Evolutionary conservation across 2,113 vertebrate genomes (phyloP), one percentile per base, ranked within the genome.

Genomic region (Nerophis ophidion): DNA sequence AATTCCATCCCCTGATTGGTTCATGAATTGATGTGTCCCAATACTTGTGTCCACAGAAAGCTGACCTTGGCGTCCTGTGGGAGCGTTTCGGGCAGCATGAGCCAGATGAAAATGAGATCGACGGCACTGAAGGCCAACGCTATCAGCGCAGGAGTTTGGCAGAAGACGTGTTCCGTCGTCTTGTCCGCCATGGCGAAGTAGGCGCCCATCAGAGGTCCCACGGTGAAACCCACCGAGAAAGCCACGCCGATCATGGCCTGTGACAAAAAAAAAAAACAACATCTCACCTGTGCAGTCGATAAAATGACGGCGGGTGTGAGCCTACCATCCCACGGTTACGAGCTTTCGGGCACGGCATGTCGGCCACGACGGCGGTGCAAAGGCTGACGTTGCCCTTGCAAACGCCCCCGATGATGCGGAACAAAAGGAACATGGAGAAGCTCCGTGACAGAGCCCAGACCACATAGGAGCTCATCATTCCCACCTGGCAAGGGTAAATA

Each of bases 311-410:
- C n/a, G 15, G 4, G 33, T 9, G 11, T 17, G n/a, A 44, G 45
- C 84, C 83, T 84, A 98, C 96, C 97, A 99, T 98, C 85, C 97
- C 97, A 65, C 89, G 88, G 82, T 91, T 93, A 35, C 93, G 92
- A 61, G 92, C 90, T 35, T 90, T 90, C 0, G 94, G 89, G 17
- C 90, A 93, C 4, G 84, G 83, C 71, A 98, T 66, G 81, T 99
- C 97, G 2, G 96, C 97, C 8, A 99, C 81, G 1, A 97, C 66
- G 57, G 95, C 95, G 0, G 94, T 94, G 86, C 88, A 96, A 63
- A 99, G 93, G 82, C 94, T 96, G 73, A 99, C 93, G 8, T 98
- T 98, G 57, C 95, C 93, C 81, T 97, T 98, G 86, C 92, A 96
- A 73, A 98, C 77, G 33, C 97, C 97, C 9, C 94, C 95, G 6